These are phyloP conservation scores for Sebastes nivosus DNA, from an alignment of 2,797 vertebrate genomes.

Conservation along the genomic window DNA sequence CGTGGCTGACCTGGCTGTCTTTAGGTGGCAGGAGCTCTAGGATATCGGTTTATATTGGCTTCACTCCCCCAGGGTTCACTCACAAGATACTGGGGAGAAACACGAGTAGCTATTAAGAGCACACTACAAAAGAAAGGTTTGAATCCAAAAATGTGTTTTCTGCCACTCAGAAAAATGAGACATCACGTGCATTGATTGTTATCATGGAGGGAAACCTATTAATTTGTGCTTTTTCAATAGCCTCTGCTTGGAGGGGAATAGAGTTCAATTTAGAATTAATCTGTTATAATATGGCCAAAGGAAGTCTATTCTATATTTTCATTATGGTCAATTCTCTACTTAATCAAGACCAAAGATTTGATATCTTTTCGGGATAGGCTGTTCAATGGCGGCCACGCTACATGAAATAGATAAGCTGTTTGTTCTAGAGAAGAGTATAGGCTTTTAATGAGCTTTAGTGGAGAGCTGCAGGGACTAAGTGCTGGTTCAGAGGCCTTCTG, in stretches of 20 bases:
- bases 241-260: constrained; percentile 38
- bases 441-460: constrained; percentile 16
- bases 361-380: constrained; percentile 1
- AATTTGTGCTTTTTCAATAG: constrained; percentile 28
- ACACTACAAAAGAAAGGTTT: not conserved
- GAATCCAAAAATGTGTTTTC: not conserved
- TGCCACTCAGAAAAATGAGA: not conserved
- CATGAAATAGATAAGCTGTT: constrained; percentile 11
- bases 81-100: not conserved
- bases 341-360: constrained; percentile 5
- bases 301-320: constrained; percentile 14
- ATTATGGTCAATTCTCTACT: constrained; percentile 28
- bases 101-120: not conserved
- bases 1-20: not conserved
- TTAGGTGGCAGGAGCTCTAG: constrained; percentile 9
- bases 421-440: constrained; percentile 13
- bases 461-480: not conserved
- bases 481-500: constrained; percentile 6
- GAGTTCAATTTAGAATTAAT: constrained; percentile 42
- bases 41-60: constrained; percentile 21
- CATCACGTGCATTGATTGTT: constrained; percentile 43
- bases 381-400: not conserved
- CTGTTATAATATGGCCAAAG: constrained; percentile 17
- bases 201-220: constrained; percentile 21
- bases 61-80: constrained; percentile 4